A percentile compares a stretch with the other conserved stretches of the same genome.
Conservation (phyloP, 2,113 vertebrate genomes). For the Orthonyx spaldingii region DNA sequence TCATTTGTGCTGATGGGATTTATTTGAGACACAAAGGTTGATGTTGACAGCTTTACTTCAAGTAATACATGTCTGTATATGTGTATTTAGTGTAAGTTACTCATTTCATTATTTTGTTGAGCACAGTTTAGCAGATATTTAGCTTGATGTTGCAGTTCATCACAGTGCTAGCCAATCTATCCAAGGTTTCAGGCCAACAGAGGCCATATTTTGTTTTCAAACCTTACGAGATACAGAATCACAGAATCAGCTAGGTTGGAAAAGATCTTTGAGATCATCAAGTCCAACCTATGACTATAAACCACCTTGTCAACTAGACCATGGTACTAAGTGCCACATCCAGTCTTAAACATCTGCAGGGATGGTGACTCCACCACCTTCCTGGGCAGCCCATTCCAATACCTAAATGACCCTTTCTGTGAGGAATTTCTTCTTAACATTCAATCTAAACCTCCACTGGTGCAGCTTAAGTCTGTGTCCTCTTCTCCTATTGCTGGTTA, state of each 20-base stretch:
- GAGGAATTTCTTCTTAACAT: background rate
- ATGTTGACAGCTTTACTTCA: background rate
- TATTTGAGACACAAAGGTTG: background rate
- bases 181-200: background rate
- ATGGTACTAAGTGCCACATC: background rate
- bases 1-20: background rate
- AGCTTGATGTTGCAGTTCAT: background rate
- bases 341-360: background rate
- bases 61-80: background rate
- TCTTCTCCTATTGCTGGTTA: background rate
- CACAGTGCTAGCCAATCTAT: background rate
- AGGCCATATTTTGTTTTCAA: background rate
- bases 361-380: background rate
- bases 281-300: background rate
- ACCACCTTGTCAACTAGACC: background rate
- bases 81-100: background rate
- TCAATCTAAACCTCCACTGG: accelerated
- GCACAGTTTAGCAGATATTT: background rate
- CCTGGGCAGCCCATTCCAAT: background rate
- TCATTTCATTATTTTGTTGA: background rate
- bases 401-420: background rate
- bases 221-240: background rate
- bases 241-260: background rate
- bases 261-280: background rate
- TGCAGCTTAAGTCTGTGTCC: background rate